Evolutionary conservation across 2,888 invertebrate genomes (phyloP).

Genomic region (Metacarcinus magister): DNA sequence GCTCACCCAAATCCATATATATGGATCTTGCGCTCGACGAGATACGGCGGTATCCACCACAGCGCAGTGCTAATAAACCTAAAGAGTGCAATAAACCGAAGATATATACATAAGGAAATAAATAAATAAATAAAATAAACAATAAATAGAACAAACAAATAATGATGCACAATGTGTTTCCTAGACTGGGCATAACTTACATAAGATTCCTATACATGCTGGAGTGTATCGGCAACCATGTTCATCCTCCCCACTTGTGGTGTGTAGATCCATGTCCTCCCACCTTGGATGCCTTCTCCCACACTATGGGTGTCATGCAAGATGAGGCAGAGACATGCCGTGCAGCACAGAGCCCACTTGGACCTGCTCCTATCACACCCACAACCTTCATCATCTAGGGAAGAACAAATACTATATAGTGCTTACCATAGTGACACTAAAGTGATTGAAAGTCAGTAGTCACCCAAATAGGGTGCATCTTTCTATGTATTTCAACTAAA

Average conservation of each 20-base stretch:
- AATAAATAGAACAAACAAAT: not conserved
- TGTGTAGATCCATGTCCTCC: conserved; percentile 68
- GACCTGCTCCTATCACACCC: conserved; percentile 92
- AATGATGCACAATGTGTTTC: too few species aligned
- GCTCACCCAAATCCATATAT: not conserved
- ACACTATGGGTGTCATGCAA: conserved; percentile 58
- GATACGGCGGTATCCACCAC: too few species aligned
- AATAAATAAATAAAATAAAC: not conserved
- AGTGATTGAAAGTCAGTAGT: too few species aligned
- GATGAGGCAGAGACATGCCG: conserved; percentile 87
- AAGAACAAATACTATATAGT: not conserved
- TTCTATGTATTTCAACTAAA: too few species aligned
- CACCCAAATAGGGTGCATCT: too few species aligned
- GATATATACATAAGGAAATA: too few species aligned
- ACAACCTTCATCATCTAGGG: conserved; percentile 63
- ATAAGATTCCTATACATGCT: conserved; percentile 86
- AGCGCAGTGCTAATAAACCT: too few species aligned
- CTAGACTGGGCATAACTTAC: not conserved
- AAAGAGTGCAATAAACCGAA: too few species aligned
- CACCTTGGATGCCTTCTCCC: conserved; percentile 64
- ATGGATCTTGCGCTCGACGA: too few species aligned
- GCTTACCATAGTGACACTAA: too few species aligned
- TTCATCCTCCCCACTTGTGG: conserved; percentile 86
- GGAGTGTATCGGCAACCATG: conserved; percentile 92
- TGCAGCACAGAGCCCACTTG: conserved; percentile 93